Base-by-base conservation (phyloP, 2,797 vertebrate species). In the Enteromius trimaculatus region DNA sequence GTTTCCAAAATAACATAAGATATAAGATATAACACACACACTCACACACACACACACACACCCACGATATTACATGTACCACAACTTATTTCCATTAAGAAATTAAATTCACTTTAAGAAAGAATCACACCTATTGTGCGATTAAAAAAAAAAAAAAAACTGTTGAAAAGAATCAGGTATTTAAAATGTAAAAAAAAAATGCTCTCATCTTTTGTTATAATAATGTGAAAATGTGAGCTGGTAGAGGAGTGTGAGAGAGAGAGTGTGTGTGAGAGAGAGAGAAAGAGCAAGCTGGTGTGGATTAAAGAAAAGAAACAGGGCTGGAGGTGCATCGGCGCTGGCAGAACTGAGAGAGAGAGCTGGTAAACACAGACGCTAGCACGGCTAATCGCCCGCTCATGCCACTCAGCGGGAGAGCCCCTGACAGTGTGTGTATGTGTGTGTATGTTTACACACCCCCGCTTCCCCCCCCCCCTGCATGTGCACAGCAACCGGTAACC, bases 341-440 rank as follows among this genome's bases (percentile, higher is more conserved):
- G 88, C 93, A 89, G 95, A 95, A 96, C 93, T 92, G 94, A 96
- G 96, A 95, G 96, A 93, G 94, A 96, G 96, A 95, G 96, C 96
- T 96, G 95, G 95, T 92, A 95, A 95, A 94, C 94, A 95, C 94
- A 93, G 92, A 93, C 90, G 94, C 95, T 95, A 95, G 94, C 94
- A 92, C 91, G 93, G 95, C 95, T 97, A 97, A 97, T 97, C 96
- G 96, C 96, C 95, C 95, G 94, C 95, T 95, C 90, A 93, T 96
- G 96, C 96, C 96, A 96, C 96, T 97, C 96, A 97, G 95, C 93
- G 93, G 94, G 95, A 95, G 95, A 94, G 95, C 92, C 94, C 95
- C 95, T 96, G 97, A 96, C 96, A 96, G 95, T 93, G 92, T 96
- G 95, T 97, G 96, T 97, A 96, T 95, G 96, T 91, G 91, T 77